Percentiles rank a stretch among this genome's conserved stretches.
These are phyloP conservation scores for Catocala sponsa DNA, from an alignment of 2,888 invertebrate genomes.

Conservation along the genomic window DNA sequence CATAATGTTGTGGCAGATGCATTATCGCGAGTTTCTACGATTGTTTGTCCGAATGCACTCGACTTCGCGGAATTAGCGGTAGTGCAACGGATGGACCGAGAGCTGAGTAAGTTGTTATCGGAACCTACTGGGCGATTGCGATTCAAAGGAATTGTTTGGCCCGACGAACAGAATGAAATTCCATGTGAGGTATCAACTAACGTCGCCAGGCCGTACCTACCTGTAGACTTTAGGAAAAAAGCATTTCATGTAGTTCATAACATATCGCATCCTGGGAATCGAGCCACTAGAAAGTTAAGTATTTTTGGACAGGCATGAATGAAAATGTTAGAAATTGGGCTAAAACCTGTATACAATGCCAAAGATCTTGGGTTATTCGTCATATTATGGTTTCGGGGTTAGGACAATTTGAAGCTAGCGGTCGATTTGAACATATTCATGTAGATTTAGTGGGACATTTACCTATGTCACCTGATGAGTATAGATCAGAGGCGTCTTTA, in stretches of 20 bases:
- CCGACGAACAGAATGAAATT: background rate
- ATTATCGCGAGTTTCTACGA: too few relatives aligned
- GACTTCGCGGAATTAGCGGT: background rate
- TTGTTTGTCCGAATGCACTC: too few relatives aligned
- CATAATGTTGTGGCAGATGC: too few relatives aligned
- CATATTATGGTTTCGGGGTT: conserved; percentile 6
- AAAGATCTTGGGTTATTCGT: conserved; percentile 2
- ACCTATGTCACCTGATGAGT: too few relatives aligned
- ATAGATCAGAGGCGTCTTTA: too few relatives aligned
- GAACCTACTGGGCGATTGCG: background rate
- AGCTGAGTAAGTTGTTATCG: background rate
- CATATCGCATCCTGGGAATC: conserved; percentile 2
- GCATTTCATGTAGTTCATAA: conserved; percentile 4
- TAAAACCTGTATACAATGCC: conserved; percentile 1
- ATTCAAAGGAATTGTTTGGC: conserved; percentile 3
- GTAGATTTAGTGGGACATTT: too few relatives aligned
- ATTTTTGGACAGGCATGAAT: conserved; percentile 7
- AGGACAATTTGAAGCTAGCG: too few relatives aligned
- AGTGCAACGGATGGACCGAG: background rate
- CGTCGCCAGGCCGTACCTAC: background rate
- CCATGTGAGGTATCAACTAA: conserved; percentile 2
- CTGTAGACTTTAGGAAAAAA: conserved; percentile 1
- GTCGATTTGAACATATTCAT: too few relatives aligned
- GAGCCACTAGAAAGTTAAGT: conserved; percentile 9
- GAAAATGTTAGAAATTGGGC: conserved; percentile 2